Evolutionary conservation across 2,888 invertebrate genomes (phyloP), one percentile per base, ranked within the genome.

Genomic region (Cacoxenus indagator): DNA sequence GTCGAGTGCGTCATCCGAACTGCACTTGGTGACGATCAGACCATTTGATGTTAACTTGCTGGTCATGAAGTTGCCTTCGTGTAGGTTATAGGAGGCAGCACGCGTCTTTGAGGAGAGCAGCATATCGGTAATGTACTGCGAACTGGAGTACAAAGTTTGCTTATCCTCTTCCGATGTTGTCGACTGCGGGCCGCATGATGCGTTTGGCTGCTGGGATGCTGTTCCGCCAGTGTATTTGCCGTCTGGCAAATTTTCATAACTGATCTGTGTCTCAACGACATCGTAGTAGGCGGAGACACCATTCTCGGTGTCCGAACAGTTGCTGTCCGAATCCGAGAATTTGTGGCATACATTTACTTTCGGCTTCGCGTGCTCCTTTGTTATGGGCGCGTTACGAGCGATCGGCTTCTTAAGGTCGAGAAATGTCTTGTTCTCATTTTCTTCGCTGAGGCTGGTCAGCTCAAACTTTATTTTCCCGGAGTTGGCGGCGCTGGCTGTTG

Each of bases 361-460:
- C 62, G 92, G 92, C 78, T 93, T 90, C 76, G 92, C 90, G 74
- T 91, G 90, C 74, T 92, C 92, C 87, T 92, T 91, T 75, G 91
- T 91, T 77, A 93, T 89, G 37, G 93, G 92, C 1, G 90, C 91
- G 76, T 92, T 91, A 80, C 93, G 89, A 8, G 88, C 88, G 70
- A 90, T 88, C 67, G 87, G 80, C 69, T 88, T 87, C 75, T 88
- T 88, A 75, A 86, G 84, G 78, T 87, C 88, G 71, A 85, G 87
- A 86, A 87, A 87, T 85, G 87, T 81, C 81, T 86, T 86, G 61
- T 83, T 81, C 61, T 83, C 82, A 45, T 77, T 72, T 0, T 84
- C 70, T 17, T 87, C 87, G 6, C 82, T 82, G 0, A 86, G 73
- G 6, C 85, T 84, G 17, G 82, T 83, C 46, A 87, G 81, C 70